A percentile compares a stretch with the other conserved stretches of the same genome.
Conservation (phyloP, 2,888 invertebrate genomes). For the Volucella inflata region DNA sequence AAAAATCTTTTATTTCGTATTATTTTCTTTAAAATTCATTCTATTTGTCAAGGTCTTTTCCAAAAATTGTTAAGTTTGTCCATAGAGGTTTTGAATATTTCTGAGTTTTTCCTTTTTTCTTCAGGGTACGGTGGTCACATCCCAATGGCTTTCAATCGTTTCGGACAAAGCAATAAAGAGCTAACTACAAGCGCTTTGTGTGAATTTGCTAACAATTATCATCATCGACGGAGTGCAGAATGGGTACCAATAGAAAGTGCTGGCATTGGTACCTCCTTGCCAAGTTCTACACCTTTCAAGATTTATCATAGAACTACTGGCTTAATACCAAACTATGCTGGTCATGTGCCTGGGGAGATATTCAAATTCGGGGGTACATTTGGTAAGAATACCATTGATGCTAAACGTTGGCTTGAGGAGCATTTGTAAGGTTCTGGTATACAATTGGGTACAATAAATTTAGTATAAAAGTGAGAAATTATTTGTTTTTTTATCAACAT, state of each 20-base stretch:
- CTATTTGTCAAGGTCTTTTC: not conserved
- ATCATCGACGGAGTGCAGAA: slow-evolving; percentile 88
- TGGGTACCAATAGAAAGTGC: slow-evolving; percentile 87
- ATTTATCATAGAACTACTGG: slow-evolving; percentile 90
- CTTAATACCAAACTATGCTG: slow-evolving; percentile 90
- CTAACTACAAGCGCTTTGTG: slow-evolving; percentile 89
- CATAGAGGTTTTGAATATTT: not conserved
- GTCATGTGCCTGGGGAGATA: slow-evolving; percentile 90
- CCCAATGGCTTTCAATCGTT: slow-evolving; percentile 81
- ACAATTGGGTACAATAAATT: not conserved
- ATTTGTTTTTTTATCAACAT: not conserved
- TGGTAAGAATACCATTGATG: slow-evolving; percentile 89
- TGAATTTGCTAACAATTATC: slow-evolving; percentile 90
- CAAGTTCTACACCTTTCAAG: slow-evolving; percentile 83
- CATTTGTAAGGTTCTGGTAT: slow-evolving; percentile 29
- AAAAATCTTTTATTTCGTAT: not conserved
- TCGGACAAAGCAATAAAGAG: slow-evolving; percentile 84
- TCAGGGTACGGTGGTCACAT: slow-evolving; percentile 81
- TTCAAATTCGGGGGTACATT: slow-evolving; percentile 91
- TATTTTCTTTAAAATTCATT: not conserved
- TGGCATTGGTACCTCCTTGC: slow-evolving; percentile 79
- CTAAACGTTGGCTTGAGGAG: slow-evolving; percentile 89
- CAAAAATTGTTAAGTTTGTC: not conserved
- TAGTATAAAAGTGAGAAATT: not conserved
- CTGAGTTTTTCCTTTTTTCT: not conserved